These are phyloP conservation scores for Syrista parreyssii DNA, from an alignment of 2,888 invertebrate species.

Conservation along the genomic window DNA sequence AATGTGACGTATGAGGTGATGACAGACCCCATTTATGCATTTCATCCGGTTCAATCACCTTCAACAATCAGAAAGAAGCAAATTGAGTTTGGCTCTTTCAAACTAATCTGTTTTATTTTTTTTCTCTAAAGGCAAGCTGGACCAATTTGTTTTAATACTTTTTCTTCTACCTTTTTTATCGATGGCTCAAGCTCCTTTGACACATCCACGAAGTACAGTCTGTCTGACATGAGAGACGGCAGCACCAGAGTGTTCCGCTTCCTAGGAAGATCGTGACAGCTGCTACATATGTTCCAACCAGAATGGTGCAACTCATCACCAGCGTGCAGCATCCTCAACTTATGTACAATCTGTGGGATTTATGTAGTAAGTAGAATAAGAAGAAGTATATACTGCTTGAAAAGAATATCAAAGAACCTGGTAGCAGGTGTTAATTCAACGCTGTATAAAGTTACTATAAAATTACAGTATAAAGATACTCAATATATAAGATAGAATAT, in stretches of 20 bases:
- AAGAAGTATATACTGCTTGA: neutral
- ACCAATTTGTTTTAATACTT: neutral
- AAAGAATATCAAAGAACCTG: neutral
- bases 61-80: slow-evolving; percentile 20
- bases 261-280: slow-evolving; percentile 76
- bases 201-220: slow-evolving; percentile 87
- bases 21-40: slow-evolving; percentile 81
- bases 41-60: slow-evolving; percentile 85
- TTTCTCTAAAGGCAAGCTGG: neutral
- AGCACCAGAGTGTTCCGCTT: slow-evolving; percentile 83
- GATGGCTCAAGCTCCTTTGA: slow-evolving; percentile 78
- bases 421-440: neutral
- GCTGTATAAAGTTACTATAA: neutral
- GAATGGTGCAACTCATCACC: slow-evolving; percentile 95
- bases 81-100: neutral
- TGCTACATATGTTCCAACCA: slow-evolving; percentile 98
- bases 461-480: neutral
- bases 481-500: neutral
- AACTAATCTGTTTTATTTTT: neutral
- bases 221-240: slow-evolving; percentile 83
- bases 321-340: slow-evolving; percentile 79
- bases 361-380: neutral
- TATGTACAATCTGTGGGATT: slow-evolving; percentile 81
- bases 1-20: slow-evolving; percentile 95
- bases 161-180: slow-evolving; percentile 74